Base-by-base conservation (phyloP, 2,113 vertebrate genomes). In the Scopus umbretta region DNA sequence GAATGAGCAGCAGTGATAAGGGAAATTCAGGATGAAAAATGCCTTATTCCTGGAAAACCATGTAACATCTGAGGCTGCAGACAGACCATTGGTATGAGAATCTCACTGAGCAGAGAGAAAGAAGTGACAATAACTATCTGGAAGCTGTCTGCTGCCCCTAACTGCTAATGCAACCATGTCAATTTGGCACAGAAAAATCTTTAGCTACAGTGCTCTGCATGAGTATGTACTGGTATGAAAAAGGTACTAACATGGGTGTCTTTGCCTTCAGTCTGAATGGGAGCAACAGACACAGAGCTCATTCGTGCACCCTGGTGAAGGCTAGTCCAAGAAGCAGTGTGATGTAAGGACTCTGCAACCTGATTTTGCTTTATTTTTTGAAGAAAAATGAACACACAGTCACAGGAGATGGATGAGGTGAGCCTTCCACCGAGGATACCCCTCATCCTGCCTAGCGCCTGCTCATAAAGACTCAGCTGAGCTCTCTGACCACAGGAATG, bases 1-100 rank as follows among this genome's bases (percentile, higher is more conserved):
- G 73, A 96, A 94, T 81, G 73, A 96, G 76, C 76, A 81, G 26
- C 26, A 81, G 43, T 13, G 80, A 89, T 95, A 92, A 95, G 45
- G 38, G 56, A 75, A 95, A 87, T 59, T 74, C 61, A 38, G 73
- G 86, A 73, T 82, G 70, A 91, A 86, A 78, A 78, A 53, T 23
- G 15, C 58, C 45, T 66, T 70, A 15, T 95, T 94, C 70, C 49
- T 94, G 70, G 73, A 94, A 89, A 94, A 85, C 16, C 4, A 2
- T 29, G 70, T 34, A 92, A 63, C 47, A 42, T 87, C 61, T 79
- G 73, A 89, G 65, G 13, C 70, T 94, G 65, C 76, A 87, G 71
- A 65, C 15, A 92, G 47, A 68, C 52, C 49, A 14, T 3, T 58
- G 73, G 65, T 65, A n/a, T 25, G 36, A 87, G n/a, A 79, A 30